Percentiles rank a stretch among this genome's conserved stretches.
phyloP scores from a whole-genome alignment of 2,797 vertebrate species.

The Falco peregrinus region DNA sequence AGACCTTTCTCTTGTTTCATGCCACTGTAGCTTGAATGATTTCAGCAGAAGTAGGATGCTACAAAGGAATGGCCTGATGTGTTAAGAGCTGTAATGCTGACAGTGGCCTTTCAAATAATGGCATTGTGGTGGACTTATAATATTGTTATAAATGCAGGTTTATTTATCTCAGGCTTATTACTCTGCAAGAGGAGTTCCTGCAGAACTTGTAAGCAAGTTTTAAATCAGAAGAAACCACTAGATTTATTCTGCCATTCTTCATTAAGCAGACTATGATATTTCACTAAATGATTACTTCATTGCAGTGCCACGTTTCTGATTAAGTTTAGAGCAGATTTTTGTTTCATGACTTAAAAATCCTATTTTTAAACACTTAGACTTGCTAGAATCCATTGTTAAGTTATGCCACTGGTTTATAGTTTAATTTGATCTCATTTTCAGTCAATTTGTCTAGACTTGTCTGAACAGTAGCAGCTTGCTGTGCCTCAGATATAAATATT shows the following conservation, averaged over 20 bases:
- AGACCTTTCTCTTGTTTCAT: background rate
- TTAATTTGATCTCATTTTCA: slow-evolving; percentile 29
- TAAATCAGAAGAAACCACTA: background rate
- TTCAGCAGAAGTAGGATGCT: background rate
- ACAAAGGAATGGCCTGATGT: background rate
- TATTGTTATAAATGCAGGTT: background rate
- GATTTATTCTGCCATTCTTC: background rate
- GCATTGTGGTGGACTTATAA: background rate
- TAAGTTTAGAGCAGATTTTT: background rate
- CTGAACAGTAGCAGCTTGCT: background rate
- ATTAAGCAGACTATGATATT: background rate
- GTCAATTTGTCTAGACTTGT: background rate
- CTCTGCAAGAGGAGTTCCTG: background rate
- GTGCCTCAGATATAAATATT: slow-evolving; percentile 35
- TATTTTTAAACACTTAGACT: background rate
- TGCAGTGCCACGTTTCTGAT: background rate
- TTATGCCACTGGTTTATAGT: background rate
- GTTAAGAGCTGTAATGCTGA: background rate
- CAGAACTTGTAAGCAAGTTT: background rate
- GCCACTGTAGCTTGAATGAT: background rate
- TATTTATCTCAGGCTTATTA: background rate
- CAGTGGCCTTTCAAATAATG: background rate
- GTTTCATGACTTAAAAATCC: background rate
- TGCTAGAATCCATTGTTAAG: background rate
- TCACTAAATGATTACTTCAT: background rate